Evolutionary conservation across 2,797 vertebrate genomes (phyloP), one percentile per base, ranked within the genome.

Genomic region (Hirundo rustica): DNA sequence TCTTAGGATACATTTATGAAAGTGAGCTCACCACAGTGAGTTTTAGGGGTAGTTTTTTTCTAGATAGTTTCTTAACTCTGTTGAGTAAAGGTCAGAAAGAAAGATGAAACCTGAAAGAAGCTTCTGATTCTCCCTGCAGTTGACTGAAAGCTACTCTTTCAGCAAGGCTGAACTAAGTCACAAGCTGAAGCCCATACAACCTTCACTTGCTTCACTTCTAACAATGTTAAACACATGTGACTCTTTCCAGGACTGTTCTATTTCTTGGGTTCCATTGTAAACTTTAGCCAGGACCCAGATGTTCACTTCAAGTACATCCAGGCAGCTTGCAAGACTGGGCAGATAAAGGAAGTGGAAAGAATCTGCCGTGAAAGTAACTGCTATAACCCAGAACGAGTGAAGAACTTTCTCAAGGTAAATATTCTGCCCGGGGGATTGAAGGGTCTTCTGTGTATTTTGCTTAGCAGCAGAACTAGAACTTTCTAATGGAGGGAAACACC

Each of bases 291-390:
- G 93, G 98, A 99, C 86, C 98, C 98, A 34, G 98, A 99, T 22
- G 98, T 99, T 87, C 98, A 99, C 81, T 98, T 99, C 93, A 99
- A 99, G 85, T 99, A 99, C 92, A 99, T 99, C 92, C 98, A 99
- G 95, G 98, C 98, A 8, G 98, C 98, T 57, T 99, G 98, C 84
- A 98, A 99, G 96, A 99, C 98, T 3, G 98, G 98, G 26, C 98
- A 99, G 96, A 99, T 99, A 96, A 99, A 98, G 83, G 98, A 99
- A 92, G 98, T 99, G 67, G 98, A 99, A 96, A 97, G 99, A 75
- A 98, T 99, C 91, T 99, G 98, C 78, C 96, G 98, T 53, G 98
- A 99, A 95, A 99, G 98, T 97, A 98, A 98, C 96, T 99, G 98
- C 86, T 99, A 99, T 40, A 98, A 98, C 76, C 97, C 98, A 2